Percentiles rank a stretch among this genome's conserved stretches.
Conservation (phyloP, 1,140 invertebrate genomes). For the Conus betulinus region DNA sequence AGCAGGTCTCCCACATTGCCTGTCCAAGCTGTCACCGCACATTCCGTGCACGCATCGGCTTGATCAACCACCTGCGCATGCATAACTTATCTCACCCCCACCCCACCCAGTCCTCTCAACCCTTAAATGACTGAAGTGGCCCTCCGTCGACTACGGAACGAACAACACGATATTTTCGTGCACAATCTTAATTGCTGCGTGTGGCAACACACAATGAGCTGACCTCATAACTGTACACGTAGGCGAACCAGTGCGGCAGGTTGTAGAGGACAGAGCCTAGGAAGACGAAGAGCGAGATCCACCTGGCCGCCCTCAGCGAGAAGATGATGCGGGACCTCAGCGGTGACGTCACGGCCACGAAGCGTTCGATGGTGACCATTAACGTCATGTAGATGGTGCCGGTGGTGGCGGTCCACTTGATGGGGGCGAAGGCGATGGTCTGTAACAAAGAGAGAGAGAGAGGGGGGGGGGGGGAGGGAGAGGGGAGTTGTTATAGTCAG, state of each 20-base stretch:
- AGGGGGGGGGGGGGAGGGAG: no score
- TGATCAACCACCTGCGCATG: no score
- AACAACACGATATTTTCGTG: no score
- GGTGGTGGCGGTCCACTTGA: slow-evolving; percentile 83
- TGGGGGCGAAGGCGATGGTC: slow-evolving; percentile 75
- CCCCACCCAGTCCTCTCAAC: no score
- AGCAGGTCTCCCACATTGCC: no score
- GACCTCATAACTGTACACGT: slow-evolving; percentile 7
- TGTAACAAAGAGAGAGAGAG: slow-evolving; percentile 73
- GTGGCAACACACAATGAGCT: neutral
- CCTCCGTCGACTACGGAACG: no score
- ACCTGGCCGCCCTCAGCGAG: slow-evolving; percentile 22
- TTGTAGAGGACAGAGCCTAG: slow-evolving; percentile 30
- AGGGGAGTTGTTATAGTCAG: no score
- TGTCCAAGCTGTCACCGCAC: no score
- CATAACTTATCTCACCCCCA: no score
- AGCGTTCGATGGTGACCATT: slow-evolving; percentile 35
- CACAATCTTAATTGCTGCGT: no score
- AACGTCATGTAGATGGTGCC: slow-evolving; percentile 88
- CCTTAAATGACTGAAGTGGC: no score
- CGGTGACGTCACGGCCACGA: slow-evolving; percentile 33
- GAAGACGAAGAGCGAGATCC: slow-evolving; percentile 32
- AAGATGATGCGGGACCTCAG: slow-evolving; percentile 38
- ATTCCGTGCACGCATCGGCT: no score
- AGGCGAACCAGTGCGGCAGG: slow-evolving; percentile 34